Base-by-base conservation (phyloP, 1,140 invertebrate species). In the Nasonia giraulti region DNA sequence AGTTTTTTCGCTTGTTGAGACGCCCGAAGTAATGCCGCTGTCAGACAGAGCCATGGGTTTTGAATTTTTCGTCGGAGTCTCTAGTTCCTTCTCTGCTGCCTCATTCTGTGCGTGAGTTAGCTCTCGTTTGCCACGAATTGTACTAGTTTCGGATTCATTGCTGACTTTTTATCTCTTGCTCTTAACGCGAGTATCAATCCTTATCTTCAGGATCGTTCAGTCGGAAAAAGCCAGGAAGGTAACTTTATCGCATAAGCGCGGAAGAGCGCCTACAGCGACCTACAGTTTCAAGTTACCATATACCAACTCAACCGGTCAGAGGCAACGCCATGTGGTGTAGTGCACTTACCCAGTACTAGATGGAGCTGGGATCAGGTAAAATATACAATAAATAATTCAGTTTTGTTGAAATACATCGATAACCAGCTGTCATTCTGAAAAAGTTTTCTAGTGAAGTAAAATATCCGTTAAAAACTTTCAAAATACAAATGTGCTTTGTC, bases 1-100 rank as follows among this genome's bases (percentile, higher is more conserved):
- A 76, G 74, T 89, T 68, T 91, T 92, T 33, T 91, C 91, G 0
- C 75, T 78, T 0, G 91, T 91, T 4, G 92, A 92, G 2, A 91
- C 71, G 7, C 89, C 89, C 10, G 91, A 92, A 0, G 88, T 90
- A 44, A 92, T 90, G 20, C 91, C 92, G 71, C 91, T 92, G 47
- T 92, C 92, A 8, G 91, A 90, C 0, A 89, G 88, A 31, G 17
- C 17, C 82, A 86, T 85, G 80, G 87, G 62, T 85, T 74, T 87
- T 4, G 84, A 84, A 75, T 87, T 87, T 62, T 89, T 90, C 11
- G 82, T 71, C 7, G 91, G 90, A 11, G 90, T 90, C 4, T 62
- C 69, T 78, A 12, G 73, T 82, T 2, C 10, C 71, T 14, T 69
- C 5, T 66, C 40, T 1, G 14, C 23, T 7, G 27, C 2, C 5